A percentile compares a stretch with the other conserved stretches of the same genome.
phyloP scores from a whole-genome alignment of 2,113 vertebrate genomes.

The Forbesichthys agassizii region DNA sequence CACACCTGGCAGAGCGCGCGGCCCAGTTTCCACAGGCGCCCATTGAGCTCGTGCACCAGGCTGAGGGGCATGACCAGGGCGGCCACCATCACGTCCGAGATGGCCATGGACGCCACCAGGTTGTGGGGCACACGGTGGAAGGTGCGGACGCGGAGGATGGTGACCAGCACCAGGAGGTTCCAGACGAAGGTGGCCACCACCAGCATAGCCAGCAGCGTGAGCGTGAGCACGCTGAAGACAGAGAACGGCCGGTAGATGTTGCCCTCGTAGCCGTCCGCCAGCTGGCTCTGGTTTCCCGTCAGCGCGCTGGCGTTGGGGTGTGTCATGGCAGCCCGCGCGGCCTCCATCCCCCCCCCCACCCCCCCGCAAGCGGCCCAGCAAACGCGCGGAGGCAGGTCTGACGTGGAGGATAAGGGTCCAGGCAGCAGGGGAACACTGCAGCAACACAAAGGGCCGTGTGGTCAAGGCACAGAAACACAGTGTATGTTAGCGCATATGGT shows the following conservation, averaged over 20 bases:
- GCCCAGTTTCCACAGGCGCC: constrained; percentile 88
- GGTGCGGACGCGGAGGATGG: constrained; percentile 89
- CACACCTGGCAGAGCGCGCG: constrained; percentile 89
- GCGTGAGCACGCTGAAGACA: constrained; percentile 83
- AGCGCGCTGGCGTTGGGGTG: constrained; percentile 59
- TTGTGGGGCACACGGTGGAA: constrained; percentile 97
- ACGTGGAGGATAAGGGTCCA: constrained; percentile 16
- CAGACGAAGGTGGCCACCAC: constrained; percentile 90
- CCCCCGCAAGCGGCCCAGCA: background rate
- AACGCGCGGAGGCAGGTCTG: constrained; percentile 4
- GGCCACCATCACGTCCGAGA: constrained; percentile 93
- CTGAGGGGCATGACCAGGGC: constrained; percentile 95
- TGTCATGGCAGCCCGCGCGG: constrained; percentile 62
- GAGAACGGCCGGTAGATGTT: constrained; percentile 79
- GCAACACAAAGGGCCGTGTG: background rate
- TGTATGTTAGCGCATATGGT: background rate
- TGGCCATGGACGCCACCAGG: constrained; percentile 93
- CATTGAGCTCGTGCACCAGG: constrained; percentile 86
- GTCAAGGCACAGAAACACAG: background rate
- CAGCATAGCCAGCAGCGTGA: constrained; percentile 87
- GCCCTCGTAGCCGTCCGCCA: constrained; percentile 46
- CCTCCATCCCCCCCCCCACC: background rate
- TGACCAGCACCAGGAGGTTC: constrained; percentile 92
- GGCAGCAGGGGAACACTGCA: constrained; percentile 47
- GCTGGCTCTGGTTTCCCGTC: constrained; percentile 54